Conservation (phyloP, 2,113 vertebrate genomes). For the Phycodurus eques region DNA sequence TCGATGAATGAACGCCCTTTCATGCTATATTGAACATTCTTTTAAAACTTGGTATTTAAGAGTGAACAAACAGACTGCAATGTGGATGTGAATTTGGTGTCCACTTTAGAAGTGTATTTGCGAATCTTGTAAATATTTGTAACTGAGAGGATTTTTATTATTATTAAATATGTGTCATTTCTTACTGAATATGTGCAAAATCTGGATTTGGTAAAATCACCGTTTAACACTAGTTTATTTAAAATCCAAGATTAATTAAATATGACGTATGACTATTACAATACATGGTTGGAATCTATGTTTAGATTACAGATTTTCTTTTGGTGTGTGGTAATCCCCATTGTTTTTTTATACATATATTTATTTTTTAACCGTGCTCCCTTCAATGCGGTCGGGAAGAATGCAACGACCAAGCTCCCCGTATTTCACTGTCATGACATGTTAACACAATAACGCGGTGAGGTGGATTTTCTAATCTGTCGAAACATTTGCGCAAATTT, state of each 20-base stretch:
- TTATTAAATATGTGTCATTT: conserved; percentile 44
- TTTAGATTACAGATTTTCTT: not conserved
- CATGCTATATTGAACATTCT: not conserved
- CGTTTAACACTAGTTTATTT: too few species aligned
- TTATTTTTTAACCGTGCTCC: not conserved
- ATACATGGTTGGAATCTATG: not conserved
- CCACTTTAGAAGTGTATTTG: conserved; percentile 19
- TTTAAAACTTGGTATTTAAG: conserved; percentile 37
- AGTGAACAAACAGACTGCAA: conserved; percentile 24
- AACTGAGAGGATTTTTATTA: conserved; percentile 39
- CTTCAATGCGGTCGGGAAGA: not conserved
- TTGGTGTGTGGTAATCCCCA: not conserved
- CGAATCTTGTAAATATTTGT: conserved; percentile 60
- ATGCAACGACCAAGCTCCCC: not conserved
- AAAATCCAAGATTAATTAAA: not conserved
- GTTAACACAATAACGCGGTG: not conserved
- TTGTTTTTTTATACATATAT: not conserved
- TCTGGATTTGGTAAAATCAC: not conserved
- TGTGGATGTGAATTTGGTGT: not conserved
- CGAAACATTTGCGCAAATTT: not conserved
- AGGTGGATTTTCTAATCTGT: not conserved
- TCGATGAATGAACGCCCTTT: conserved; percentile 15
- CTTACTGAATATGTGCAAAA: not conserved
- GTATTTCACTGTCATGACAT: not conserved
- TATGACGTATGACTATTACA: too few species aligned